Evolutionary conservation across 2,113 vertebrate genomes (phyloP), one percentile per base, ranked within the genome.

Genomic region (Sardina pilchardus): DNA sequence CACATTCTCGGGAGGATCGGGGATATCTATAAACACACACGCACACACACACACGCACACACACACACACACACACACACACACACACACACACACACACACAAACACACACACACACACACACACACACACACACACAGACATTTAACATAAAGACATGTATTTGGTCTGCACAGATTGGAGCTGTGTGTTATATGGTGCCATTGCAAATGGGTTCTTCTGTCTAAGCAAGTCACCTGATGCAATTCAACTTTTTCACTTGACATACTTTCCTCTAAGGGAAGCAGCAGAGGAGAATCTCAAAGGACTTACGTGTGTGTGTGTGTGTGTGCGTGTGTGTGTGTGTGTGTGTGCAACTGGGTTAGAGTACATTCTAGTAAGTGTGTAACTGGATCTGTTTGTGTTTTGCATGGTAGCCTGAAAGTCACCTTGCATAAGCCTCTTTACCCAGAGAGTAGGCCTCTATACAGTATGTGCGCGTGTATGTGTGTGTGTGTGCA

Each of bases 1-100:
- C 75, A 97, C 95, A 0, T 94, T 83, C 91, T 97, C 95, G 0
- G 97, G 97, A 36, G 96, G 94, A 44, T 98, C 96, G 1, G 97
- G 97, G 42, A 98, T 96, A 87, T 98, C 97, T 98, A 67, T 45
- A 34, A 85, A 30, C 1, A 50, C 12, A 48, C 81, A 82, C 85
- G 50, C 53, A 59, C 53, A 56, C 53, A 56, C 53, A 56, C 53
- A 56, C 53, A 56, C 53, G 21, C 50, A 56, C 50, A 21, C 50
- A 56, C 50, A 21, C 50, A 56, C 50, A 21, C 50, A 56, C 50
- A 56, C 12, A 56, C 50, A 56, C 50, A 6, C 12, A 56, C 50
- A 56, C 50, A 56, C 12, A 56, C 50, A 56, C 50, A 56, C 50
- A 56, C 50, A 56, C 12, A 56, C 53, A 56, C 53, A 56, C 16